phyloP scores from a whole-genome alignment of 2,888 invertebrate genomes.

The Melieria crassipennis region DNA sequence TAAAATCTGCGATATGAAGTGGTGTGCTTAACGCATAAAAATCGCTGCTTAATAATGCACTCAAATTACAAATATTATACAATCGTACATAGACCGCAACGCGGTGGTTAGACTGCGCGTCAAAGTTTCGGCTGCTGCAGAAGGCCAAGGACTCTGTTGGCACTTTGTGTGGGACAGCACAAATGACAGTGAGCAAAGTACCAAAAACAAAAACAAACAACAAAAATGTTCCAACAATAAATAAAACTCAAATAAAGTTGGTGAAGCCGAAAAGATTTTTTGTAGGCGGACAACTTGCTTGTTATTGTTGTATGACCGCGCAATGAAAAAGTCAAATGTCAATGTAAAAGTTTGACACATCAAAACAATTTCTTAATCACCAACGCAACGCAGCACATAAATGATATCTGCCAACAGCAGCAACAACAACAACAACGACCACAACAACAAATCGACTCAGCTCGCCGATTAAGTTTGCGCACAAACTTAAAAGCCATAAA shows the following conservation, averaged over 20 bases:
- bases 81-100: not conserved
- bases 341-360: not conserved
- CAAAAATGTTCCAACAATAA: not conserved
- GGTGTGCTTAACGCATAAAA: not conserved
- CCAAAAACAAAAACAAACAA: not conserved
- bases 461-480: no score
- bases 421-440: slow-evolving; percentile 18
- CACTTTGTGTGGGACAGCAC: no score
- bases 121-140: no score
- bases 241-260: not conserved
- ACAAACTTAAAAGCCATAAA: slow-evolving; percentile 29
- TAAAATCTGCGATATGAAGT: no score
- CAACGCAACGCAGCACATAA: not conserved
- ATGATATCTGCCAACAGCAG: not conserved
- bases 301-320: no score
- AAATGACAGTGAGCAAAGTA: not conserved
- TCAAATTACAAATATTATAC: slow-evolving; percentile 4
- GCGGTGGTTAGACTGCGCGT: no score
- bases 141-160: no score
- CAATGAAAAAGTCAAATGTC: not conserved
- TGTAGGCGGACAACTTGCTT: no score
- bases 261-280: no score
- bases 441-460: slow-evolving; percentile 4
- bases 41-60: not conserved
- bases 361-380: slow-evolving; percentile 7